Conservation (phyloP, 2,797 vertebrate species). For the Xerus rutilus region DNA sequence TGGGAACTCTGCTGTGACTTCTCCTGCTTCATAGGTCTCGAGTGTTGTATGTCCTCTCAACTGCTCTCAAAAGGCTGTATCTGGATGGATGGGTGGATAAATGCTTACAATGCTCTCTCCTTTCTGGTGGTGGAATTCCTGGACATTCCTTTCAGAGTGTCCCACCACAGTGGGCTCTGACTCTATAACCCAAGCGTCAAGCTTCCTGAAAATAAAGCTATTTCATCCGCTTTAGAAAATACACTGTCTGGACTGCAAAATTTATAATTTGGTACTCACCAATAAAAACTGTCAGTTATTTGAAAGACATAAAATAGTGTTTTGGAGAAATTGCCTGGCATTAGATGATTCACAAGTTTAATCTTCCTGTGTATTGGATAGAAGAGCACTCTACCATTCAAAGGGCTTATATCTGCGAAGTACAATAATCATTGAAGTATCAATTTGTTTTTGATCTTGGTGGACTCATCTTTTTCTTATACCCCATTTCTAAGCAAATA, state of each 20-base stretch:
- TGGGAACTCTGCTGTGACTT: too few relatives aligned
- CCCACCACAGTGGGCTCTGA: not conserved
- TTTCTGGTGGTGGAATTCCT: not conserved
- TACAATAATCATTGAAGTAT: not conserved
- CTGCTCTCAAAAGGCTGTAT: not conserved
- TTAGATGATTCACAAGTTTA: not conserved
- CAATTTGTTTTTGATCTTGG: not conserved
- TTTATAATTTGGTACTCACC: not conserved
- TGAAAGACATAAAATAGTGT: not conserved
- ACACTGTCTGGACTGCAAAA: not conserved
- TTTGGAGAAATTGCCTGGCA: conserved; percentile 6
- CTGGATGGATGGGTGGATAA: not conserved
- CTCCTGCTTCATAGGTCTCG: not conserved
- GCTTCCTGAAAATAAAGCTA: not conserved
- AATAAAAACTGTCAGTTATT: not conserved
- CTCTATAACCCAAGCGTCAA: not conserved
- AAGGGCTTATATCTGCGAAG: not conserved
- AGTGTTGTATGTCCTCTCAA: not conserved
- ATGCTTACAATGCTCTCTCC: not conserved
- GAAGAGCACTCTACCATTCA: not conserved
- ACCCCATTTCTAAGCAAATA: not conserved
- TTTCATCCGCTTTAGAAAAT: conserved; percentile 41
- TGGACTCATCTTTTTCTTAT: not conserved
- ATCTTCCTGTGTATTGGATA: not conserved
- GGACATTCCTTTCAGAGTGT: not conserved